Percentiles rank a stretch among this genome's conserved stretches.
These are phyloP conservation scores for Eugnorisma glareosa DNA, from an alignment of 2,888 invertebrate species.

Conservation along the genomic window DNA sequence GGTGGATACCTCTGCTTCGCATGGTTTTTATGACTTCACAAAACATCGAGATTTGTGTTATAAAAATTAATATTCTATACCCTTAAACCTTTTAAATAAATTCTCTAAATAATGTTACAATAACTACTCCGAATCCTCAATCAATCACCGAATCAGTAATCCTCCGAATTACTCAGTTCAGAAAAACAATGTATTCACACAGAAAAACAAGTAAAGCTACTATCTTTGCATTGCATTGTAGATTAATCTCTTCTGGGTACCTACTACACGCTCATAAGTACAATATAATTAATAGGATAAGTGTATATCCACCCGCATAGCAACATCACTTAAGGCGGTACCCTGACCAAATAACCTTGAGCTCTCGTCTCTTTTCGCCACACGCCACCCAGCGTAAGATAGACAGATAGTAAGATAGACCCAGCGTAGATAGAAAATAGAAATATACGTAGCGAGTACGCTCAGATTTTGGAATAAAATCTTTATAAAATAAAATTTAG, in stretches of 20 bases:
- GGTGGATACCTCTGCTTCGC: not conserved
- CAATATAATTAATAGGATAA: not conserved
- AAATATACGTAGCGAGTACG: too few relatives aligned
- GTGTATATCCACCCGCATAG: not conserved
- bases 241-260: not conserved
- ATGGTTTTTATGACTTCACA: not conserved
- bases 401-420: too few relatives aligned
- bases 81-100: not conserved
- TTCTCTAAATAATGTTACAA: not conserved
- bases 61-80: not conserved
- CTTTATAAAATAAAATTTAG: too few relatives aligned
- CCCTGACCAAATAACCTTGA: too few relatives aligned
- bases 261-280: not conserved
- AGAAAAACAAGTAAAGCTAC: not conserved
- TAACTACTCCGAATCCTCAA: not conserved
- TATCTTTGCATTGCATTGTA: not conserved
- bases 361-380: too few relatives aligned
- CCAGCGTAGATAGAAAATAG: too few relatives aligned
- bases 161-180: not conserved
- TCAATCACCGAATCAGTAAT: too few relatives aligned
- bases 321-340: not conserved
- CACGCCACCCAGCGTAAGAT: too few relatives aligned
- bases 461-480: too few relatives aligned
- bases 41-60: not conserved
- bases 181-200: not conserved